Percentiles rank a stretch among this genome's conserved stretches.
Conservation (phyloP, 2,797 vertebrate species). For the Ficedula albicollis region DNA sequence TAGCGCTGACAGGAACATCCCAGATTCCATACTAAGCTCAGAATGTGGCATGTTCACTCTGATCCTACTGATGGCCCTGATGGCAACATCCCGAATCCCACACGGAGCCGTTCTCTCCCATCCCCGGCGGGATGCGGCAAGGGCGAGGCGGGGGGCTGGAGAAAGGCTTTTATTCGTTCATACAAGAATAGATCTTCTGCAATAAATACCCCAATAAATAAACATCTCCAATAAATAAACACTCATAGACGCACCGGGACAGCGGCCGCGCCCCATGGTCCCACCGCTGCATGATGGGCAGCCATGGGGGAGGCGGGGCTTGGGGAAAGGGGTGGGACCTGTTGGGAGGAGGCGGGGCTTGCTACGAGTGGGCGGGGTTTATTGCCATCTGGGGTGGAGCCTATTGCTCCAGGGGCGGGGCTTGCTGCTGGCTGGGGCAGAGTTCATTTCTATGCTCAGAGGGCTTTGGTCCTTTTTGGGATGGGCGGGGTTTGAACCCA, state of each 20-base stretch:
- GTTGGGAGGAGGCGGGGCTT: background rate
- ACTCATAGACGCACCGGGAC: slow-evolving; percentile 74
- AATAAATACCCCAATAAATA: slow-evolving; percentile 86
- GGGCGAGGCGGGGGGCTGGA: background rate
- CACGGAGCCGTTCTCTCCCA: background rate
- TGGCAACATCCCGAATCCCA: background rate
- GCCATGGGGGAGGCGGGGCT: background rate
- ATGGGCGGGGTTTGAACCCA: background rate
- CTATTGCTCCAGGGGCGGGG: background rate
- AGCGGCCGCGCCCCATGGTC: background rate
- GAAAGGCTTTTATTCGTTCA: slow-evolving; percentile 81
- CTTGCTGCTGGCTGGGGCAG: background rate
- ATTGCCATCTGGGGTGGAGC: background rate
- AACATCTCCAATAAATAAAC: slow-evolving; percentile 83
- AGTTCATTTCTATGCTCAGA: background rate
- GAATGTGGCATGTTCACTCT: background rate
- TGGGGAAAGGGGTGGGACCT: background rate
- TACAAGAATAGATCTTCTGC: slow-evolving; percentile 85
- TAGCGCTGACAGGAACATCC: background rate
- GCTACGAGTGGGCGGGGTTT: background rate
- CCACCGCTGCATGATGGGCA: background rate
- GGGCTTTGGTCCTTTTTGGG: background rate
- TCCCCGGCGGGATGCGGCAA: background rate
- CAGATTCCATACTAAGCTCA: background rate
- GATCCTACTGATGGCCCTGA: background rate